Evolutionary conservation across 2,113 vertebrate species (phyloP), one percentile per base, ranked within the genome.

Genomic region (Ammodramus savannarum): DNA sequence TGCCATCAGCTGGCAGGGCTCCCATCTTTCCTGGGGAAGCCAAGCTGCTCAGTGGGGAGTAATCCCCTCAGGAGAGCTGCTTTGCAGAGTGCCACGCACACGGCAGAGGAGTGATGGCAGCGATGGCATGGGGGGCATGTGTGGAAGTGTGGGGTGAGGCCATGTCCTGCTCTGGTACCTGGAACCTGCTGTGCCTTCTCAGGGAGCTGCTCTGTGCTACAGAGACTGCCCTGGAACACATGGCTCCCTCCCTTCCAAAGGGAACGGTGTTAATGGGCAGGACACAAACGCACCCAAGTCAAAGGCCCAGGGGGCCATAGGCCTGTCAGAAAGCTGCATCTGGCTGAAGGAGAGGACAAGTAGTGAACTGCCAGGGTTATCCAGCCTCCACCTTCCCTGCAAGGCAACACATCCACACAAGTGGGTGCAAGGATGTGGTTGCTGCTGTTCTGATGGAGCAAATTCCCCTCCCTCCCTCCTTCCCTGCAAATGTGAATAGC

Each of bases 81-180:
- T 46, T 13, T 58, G 78, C 55, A 51, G 54, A 27, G 32, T 38
- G 32, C 52, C 16, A 9, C 15, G 10, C 2, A 4, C 4, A 0
- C 0, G 2, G 6, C 25, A 44, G 22, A 36, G 14, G 31, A 76
- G 71, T 11, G 39, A 39, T 39, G 38, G 39, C 16, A 49, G 78
- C 0, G 0, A 17, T 36, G 31, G 26, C 36, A n/a, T 22, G n/a
- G n/a, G 44, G 78, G 46, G 14, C 27, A 9, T 0, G 1, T 19
- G 31, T 16, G 23, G 49, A 22, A 1, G 10, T 13, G 55, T 1
- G 5, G 67, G 86, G 39, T 13, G 34, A 51, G 26, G 54, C 72
- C 2, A 7, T 27, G 71, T 22, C 39, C 49, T 39, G 23, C 48
- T 29, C 36, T 39, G 54, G 34, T 27, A 2, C 3, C 0, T 43